phyloP scores from a whole-genome alignment of 2,797 vertebrate species.

The Potorous gilbertii region DNA sequence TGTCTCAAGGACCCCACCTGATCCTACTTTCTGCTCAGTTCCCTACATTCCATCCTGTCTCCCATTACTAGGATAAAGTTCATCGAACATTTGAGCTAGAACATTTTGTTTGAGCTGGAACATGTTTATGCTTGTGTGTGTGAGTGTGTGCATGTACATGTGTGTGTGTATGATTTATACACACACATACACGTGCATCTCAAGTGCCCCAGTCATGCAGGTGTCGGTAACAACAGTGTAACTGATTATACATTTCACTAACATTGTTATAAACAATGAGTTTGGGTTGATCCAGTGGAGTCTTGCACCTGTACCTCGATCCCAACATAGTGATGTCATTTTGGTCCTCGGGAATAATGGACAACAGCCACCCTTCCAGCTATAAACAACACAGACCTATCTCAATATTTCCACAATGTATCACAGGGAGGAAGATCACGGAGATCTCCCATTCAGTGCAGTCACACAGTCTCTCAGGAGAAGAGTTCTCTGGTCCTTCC shows the following conservation, averaged over 20 bases:
- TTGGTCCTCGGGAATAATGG: background rate
- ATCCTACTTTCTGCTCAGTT: too few species aligned
- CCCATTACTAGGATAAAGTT: background rate
- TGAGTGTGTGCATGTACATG: background rate
- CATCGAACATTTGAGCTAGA: background rate
- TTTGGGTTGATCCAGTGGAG: background rate
- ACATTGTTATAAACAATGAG: background rate
- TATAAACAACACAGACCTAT: too few species aligned
- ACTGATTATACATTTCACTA: background rate
- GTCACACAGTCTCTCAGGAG: background rate
- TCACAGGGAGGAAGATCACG: background rate
- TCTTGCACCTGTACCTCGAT: background rate
- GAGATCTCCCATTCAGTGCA: background rate
- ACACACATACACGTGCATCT: background rate
- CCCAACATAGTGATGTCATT: background rate
- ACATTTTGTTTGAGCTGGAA: background rate
- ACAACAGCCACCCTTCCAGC: background rate
- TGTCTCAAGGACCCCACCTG: background rate
- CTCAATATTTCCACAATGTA: background rate
- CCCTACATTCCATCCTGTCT: too few species aligned
- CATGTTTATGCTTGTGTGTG: background rate
- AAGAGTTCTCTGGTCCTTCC: background rate
- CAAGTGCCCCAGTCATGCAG: background rate
- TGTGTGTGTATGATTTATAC: background rate
- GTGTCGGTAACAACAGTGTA: background rate